A percentile compares a stretch with the other conserved stretches of the same genome.
Conservation (phyloP, 2,113 vertebrate species). For the Rhadina sibilatrix region DNA sequence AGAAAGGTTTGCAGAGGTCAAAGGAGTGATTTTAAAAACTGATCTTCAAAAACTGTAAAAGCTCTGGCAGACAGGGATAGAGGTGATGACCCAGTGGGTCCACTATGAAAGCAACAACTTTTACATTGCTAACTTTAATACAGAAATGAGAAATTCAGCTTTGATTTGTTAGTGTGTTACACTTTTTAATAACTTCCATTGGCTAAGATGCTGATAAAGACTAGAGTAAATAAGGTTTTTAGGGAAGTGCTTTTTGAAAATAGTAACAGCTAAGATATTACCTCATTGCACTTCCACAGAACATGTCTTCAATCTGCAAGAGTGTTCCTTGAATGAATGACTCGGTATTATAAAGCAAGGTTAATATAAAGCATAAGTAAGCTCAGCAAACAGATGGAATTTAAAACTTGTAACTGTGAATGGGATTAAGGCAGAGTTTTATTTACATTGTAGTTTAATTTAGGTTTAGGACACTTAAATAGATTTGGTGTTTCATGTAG, state of each 20-base stretch:
- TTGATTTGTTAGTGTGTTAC: not conserved
- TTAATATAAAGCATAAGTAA: constrained; percentile 15
- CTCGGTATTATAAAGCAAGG: not conserved
- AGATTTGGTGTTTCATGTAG: constrained; percentile 49
- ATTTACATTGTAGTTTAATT: constrained; percentile 55
- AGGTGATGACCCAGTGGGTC: not conserved
- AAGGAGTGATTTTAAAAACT: not conserved
- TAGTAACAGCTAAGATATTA: not conserved
- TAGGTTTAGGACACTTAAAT: constrained; percentile 48
- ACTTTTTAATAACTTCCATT: not conserved
- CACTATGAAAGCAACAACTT: not conserved
- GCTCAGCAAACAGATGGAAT: constrained; percentile 55
- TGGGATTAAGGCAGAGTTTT: constrained; percentile 57
- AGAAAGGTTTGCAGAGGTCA: not conserved
- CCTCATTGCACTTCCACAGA: not conserved
- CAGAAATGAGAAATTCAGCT: not conserved
- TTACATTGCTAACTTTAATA: not conserved
- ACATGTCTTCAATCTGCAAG: not conserved
- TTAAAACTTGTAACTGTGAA: constrained; percentile 42
- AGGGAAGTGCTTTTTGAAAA: not conserved
- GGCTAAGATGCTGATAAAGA: not conserved
- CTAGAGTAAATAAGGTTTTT: not conserved
- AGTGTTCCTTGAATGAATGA: constrained; percentile 2
- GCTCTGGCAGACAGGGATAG: not conserved
- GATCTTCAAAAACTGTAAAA: not conserved